Conservation (phyloP, 2,797 vertebrate genomes). For the Eutrigla gurnardus region DNA sequence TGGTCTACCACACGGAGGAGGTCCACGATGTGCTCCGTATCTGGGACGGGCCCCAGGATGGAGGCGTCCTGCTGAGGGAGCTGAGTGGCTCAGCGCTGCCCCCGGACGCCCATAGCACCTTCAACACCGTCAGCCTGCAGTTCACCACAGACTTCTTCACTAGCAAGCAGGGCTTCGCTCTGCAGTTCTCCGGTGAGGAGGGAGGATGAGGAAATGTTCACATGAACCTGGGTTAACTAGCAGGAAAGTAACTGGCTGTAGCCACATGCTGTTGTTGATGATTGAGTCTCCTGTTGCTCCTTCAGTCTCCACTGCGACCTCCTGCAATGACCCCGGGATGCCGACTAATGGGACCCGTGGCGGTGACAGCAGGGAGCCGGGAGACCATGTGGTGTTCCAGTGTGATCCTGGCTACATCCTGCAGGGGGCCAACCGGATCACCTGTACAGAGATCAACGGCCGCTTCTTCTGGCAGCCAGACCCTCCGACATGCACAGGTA, state of each 20-base stretch:
- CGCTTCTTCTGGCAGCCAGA: constrained; percentile 99
- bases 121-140: constrained; percentile 93
- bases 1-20: constrained; percentile 98
- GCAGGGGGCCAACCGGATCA: constrained; percentile 93
- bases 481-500: constrained; percentile 91
- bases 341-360: constrained; percentile 95
- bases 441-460: constrained; percentile 95
- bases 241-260: background rate
- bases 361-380: constrained; percentile 93
- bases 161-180: constrained; percentile 97
- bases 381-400: constrained; percentile 93
- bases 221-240: background rate
- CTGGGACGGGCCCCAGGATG: constrained; percentile 97
- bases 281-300: constrained; percentile 13
- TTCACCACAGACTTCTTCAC: constrained; percentile 99
- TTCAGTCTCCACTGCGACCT: constrained; percentile 94
- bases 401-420: constrained; percentile 95
- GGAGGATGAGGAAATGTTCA: background rate
- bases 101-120: constrained; percentile 93
- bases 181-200: constrained; percentile 94
- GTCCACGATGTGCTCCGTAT: constrained; percentile 95
- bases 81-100: constrained; percentile 91
- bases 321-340: constrained; percentile 96
- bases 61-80: constrained; percentile 93
- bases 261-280: background rate